Percentiles rank a stretch among this genome's conserved stretches.
Conservation (phyloP, 1,140 invertebrate species). For the Ceratitis capitata region DNA sequence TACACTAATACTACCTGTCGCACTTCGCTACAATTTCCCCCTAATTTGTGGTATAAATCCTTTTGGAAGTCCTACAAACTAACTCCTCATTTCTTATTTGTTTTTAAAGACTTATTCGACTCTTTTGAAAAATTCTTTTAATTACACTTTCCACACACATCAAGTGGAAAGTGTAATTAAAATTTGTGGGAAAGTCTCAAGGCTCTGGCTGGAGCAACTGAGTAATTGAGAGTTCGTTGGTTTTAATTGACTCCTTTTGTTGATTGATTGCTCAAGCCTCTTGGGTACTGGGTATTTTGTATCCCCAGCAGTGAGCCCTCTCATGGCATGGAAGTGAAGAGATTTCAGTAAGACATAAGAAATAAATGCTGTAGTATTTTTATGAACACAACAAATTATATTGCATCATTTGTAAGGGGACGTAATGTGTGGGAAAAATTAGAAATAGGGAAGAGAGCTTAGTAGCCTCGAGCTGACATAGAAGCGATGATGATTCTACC, state of each 20-base stretch:
- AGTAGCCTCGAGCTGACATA: too few species aligned
- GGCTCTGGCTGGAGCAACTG: background rate
- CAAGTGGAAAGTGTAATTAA: background rate
- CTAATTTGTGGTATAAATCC: background rate
- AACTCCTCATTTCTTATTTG: background rate
- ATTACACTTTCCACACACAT: background rate
- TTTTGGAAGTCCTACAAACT: background rate
- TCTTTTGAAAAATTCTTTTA: background rate
- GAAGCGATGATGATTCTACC: too few species aligned
- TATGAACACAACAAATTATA: too few species aligned
- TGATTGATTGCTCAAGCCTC: conserved; percentile 1
- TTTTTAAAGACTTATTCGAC: background rate
- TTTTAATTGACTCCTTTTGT: background rate
- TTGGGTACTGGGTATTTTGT: background rate
- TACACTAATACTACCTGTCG: background rate
- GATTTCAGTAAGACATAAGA: too few species aligned
- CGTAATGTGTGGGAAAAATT: too few species aligned
- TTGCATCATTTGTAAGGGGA: too few species aligned
- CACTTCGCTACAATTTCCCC: background rate
- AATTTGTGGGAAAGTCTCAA: background rate
- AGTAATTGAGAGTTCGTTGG: background rate
- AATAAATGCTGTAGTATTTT: too few species aligned
- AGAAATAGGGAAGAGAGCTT: too few species aligned
- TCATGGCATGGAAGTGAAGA: too few species aligned
- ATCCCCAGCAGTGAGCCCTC: background rate